Percentiles rank a stretch among this genome's conserved stretches.
phyloP scores from a whole-genome alignment of 2,888 invertebrate species.

The Brenthis ino region DNA sequence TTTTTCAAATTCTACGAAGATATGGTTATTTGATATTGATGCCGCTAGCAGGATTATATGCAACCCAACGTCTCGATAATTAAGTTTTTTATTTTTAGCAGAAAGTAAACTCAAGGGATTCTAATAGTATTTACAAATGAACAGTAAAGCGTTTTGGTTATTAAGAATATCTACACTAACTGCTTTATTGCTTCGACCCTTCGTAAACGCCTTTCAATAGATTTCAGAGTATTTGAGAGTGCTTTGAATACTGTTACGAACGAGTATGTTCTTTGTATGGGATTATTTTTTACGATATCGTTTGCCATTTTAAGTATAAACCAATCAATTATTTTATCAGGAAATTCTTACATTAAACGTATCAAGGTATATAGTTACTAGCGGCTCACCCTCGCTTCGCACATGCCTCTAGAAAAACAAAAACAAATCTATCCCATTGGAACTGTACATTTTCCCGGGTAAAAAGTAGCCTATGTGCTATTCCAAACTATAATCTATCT shows the following conservation, averaged over 20 bases:
- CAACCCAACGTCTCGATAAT: not conserved
- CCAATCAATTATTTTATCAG: too few species aligned
- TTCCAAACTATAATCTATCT: too few species aligned
- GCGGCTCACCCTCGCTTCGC: too few species aligned
- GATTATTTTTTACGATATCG: constrained; percentile 1
- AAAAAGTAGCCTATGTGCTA: too few species aligned
- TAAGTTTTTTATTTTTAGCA: not conserved
- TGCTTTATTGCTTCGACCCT: constrained; percentile 32
- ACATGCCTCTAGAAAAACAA: too few species aligned
- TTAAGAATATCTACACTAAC: constrained; percentile 27
- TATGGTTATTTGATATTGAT: too few species aligned
- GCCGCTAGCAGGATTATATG: too few species aligned
- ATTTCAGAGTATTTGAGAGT: constrained; percentile 24
- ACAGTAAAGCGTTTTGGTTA: constrained; percentile 29
- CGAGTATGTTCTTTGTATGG: not conserved
- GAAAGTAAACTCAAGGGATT: not conserved
- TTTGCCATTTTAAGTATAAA: not conserved
- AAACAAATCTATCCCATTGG: too few species aligned
- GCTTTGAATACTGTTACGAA: constrained; percentile 1
- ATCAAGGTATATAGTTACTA: too few species aligned
- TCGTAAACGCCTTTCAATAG: constrained; percentile 27
- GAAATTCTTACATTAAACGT: too few species aligned
- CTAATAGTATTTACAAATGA: not conserved
- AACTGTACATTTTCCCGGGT: too few species aligned
- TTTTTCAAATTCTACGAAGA: too few species aligned